phyloP scores from a whole-genome alignment of 2,113 vertebrate genomes.

The Chelonoidis abingdonii region DNA sequence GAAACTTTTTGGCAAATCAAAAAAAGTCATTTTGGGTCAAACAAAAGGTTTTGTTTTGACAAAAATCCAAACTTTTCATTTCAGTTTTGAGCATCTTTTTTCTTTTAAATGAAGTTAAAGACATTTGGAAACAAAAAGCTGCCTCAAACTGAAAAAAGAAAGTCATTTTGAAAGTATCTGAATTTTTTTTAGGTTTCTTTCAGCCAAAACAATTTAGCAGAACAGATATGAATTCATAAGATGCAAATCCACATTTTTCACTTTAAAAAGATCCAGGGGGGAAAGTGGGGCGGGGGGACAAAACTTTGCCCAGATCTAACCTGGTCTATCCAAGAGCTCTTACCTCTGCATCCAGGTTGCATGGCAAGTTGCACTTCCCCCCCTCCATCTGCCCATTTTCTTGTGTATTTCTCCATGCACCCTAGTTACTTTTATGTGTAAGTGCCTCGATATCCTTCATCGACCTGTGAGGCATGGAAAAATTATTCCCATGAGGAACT shows the following conservation, averaged over 20 bases:
- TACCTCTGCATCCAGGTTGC: not conserved
- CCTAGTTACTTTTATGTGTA: not conserved
- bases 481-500: not conserved
- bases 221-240: not conserved
- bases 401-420: not conserved
- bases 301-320: not conserved
- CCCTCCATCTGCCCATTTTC: not conserved
- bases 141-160: not conserved
- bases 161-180: not conserved
- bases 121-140: not conserved
- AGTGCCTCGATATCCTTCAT: not conserved
- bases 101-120: not conserved
- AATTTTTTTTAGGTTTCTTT: not conserved
- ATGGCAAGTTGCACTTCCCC: not conserved
- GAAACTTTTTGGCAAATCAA: not conserved
- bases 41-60: not conserved
- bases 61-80: not conserved
- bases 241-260: not conserved
- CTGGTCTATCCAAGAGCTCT: not conserved
- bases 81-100: not conserved
- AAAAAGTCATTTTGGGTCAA: not conserved
- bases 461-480: not conserved
- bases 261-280: too few relatives aligned
- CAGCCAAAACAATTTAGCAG: not conserved
- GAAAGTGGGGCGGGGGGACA: too few relatives aligned